Evolutionary conservation across 2,888 invertebrate genomes (phyloP), one percentile per base, ranked within the genome.

Genomic region (Watsonalla cultraria): DNA sequence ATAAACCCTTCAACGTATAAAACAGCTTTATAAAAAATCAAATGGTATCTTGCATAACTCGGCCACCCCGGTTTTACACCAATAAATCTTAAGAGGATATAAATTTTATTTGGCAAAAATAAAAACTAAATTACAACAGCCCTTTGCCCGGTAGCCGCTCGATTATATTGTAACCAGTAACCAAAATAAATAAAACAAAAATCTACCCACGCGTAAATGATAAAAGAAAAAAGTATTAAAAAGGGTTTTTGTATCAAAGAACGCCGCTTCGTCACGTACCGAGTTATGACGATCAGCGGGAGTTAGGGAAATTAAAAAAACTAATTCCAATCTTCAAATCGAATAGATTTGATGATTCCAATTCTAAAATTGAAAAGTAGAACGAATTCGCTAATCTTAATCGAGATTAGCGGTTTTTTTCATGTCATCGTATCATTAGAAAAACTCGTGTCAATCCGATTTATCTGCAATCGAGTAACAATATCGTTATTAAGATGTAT

Each of bases 101-200:
- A 80, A 82, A 76, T 84, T 86, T 87, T 84, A 87, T 90, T 90
- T 90, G 87, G 89, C 90, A 89, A 90, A 87, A 89, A 90, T 86
- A 88, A 89, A 86, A 42, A 86, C 82, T 78, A 84, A 89, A 87
- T 90, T 86, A 90, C 84, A 84, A 83, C 79, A 80, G 77, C 82
- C 86, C 85, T 86, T 84, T 86, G 79, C 78, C 86, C 90, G 76
- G 90, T 90, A 90, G 90, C 90, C 87, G 88, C 78, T 83, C 69
- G 82, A 84, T 85, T 80, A 86, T 85, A 86, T 87, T 86, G 86
- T 88, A 81, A 83, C 85, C 84, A 86, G 86, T 83, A 87, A 86
- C 80, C 82, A 83, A 86, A 87, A 82, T 80, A 80, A 84, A 84
- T 82, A 80, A 78, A 80, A 79, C 68, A 79, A 80, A 80, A 78